Evolutionary conservation across 2,797 vertebrate genomes (phyloP), one percentile per base, ranked within the genome.

Genomic region (Moxostoma hubbsi): DNA sequence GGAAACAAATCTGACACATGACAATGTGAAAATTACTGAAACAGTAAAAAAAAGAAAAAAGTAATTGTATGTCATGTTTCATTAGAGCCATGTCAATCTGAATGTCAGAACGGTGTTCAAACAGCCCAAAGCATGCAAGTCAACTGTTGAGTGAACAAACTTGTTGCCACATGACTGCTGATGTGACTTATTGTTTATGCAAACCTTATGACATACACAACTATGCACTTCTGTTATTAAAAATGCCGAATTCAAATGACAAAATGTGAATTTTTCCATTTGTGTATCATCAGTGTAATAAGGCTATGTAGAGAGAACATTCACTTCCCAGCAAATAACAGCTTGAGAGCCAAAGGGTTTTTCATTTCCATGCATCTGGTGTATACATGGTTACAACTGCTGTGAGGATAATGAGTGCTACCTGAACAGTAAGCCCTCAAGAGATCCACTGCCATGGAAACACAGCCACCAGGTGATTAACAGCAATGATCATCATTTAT

Each of bases 361-460:
- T 10, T 57, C 11, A 47, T 43, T 45, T 62, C 46, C 75, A 65
- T 6, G 46, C 18, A 68, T 51, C 18, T 68, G 54, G 16, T 50
- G 16, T 68, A 64, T 53, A 55, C 63, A 55, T 0, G 18, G 59
- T 54, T 18, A 71, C 36, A 64, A 49, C 49, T 70, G 75, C 50
- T 36, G 49, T 62, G 24, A 3, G 10, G n/a, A 53, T 47, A 49
- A 63, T 15, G 51, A 57, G 43, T 6, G 66, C 13, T 50, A 76
- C 63, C 65, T 68, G 24, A 51, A 77, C 62, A 77, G 18, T 58
- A 61, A 61, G 53, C 57, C 55, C 75, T 74, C 46, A 66, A 4
- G 66, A 69, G 70, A 49, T 47, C 70, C 1, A 51, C 65, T 63
- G 67, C 46, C 62, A 81, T 71, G 67, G 66, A 16, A 79, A 84